Conservation (phyloP, 2,113 vertebrate genomes). For the Anoplopoma fimbria region DNA sequence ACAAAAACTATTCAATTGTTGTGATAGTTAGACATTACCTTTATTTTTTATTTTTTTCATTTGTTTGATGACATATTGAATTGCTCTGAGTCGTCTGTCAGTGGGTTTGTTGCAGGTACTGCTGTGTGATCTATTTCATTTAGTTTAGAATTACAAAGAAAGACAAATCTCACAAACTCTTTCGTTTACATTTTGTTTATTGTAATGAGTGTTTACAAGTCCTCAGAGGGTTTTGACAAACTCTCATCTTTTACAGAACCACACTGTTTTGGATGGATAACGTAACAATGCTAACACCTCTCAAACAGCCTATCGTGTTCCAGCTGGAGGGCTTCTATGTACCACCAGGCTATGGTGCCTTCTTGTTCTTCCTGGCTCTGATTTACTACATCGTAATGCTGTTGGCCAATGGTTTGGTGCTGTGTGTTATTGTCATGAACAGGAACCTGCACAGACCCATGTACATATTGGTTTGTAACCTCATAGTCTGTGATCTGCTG, state of each 20-base stretch:
- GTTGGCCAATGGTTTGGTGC: constrained; percentile 62
- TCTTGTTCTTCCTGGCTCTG: constrained; percentile 66
- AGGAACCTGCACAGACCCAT: constrained; percentile 72
- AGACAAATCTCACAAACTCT: not conserved
- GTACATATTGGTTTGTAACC: constrained; percentile 69
- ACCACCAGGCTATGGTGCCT: constrained; percentile 28
- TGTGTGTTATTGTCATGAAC: constrained; percentile 48
- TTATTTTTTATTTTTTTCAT: not conserved
- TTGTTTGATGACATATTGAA: not conserved
- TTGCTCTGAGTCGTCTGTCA: not conserved
- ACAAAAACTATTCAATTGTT: not conserved
- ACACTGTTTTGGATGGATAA: constrained; percentile 61
- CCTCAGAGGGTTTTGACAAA: fast-evolving
- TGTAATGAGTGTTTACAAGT: not conserved
- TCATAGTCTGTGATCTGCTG: constrained; percentile 66
- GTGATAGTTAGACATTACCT: not conserved
- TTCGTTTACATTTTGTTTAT: not conserved
- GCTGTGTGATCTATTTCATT: not conserved
- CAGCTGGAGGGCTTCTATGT: constrained; percentile 70
- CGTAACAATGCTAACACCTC: not conserved
- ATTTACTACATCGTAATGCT: constrained; percentile 33
- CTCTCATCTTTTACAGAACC: constrained; percentile 9
- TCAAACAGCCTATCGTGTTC: constrained; percentile 68
- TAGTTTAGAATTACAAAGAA: not conserved
- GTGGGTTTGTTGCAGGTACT: not conserved